These are phyloP conservation scores for Symphodus melops DNA, from an alignment of 2,113 vertebrate species.

Conservation along the genomic window DNA sequence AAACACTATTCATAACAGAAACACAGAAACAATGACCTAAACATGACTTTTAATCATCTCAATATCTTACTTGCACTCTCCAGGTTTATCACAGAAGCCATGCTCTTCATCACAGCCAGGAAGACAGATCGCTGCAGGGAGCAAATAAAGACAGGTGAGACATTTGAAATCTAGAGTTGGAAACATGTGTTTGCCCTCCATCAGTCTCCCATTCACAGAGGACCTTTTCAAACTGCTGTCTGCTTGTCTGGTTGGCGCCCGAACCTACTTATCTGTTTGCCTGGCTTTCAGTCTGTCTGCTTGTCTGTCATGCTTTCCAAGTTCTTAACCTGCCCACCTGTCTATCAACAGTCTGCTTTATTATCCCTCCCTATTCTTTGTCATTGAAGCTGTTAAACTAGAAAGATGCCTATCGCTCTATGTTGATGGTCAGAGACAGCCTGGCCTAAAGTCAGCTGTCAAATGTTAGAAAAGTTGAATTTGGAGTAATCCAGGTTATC, in stretches of 20 bases:
- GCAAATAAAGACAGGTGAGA: constrained; percentile 50
- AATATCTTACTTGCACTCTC: constrained; percentile 97
- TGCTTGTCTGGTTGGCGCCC: constrained; percentile 7
- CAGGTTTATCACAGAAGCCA: constrained; percentile 95
- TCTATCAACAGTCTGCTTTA: constrained; percentile 15
- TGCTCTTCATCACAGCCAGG: constrained; percentile 97
- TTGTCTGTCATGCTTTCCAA: neutral
- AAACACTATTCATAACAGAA: constrained; percentile 8
- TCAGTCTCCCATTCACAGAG: constrained; percentile 37
- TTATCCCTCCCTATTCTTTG: constrained; percentile 1
- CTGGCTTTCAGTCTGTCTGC: constrained; percentile 10
- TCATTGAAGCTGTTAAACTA: constrained; percentile 8
- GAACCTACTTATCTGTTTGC: constrained; percentile 19
- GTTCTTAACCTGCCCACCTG: constrained; percentile 18
- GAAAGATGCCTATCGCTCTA: neutral
- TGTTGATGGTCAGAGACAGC: neutral
- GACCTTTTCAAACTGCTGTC: constrained; percentile 44
- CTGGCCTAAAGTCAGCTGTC: neutral
- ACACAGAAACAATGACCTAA: neutral
- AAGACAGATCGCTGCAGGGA: constrained; percentile 92
- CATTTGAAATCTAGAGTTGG: constrained; percentile 23
- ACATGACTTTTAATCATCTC: neutral
- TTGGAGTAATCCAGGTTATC: constrained; percentile 5
- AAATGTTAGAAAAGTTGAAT: neutral
- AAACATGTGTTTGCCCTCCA: constrained; percentile 41